A percentile compares a stretch with the other conserved stretches of the same genome.
These are phyloP conservation scores for Aurelia coerulea DNA, from an alignment of 30 jellyfish, hydroid and myxozoan species.

Conservation along the genomic window DNA sequence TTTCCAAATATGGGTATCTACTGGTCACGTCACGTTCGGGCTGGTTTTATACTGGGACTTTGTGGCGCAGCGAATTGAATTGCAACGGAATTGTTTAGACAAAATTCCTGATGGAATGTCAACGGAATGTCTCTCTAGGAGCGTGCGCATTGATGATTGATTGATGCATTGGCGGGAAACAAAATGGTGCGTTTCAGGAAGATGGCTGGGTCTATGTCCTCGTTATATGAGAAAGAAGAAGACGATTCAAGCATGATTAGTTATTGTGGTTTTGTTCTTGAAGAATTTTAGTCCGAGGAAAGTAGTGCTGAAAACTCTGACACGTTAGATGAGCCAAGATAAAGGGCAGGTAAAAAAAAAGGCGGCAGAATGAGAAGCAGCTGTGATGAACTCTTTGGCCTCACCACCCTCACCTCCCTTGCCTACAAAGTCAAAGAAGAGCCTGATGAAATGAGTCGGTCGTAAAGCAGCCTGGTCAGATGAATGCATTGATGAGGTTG, in stretches of 20 bases:
- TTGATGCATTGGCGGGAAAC: too few species aligned
- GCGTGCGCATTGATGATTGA: too few species aligned
- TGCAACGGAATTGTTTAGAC: not conserved
- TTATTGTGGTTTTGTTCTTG: not conserved
- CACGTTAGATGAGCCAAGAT: too few species aligned
- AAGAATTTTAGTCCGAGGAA: not conserved
- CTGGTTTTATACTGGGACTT: not conserved
- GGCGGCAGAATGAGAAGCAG: not conserved
- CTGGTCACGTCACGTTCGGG: too few species aligned
- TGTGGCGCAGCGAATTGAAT: not conserved
- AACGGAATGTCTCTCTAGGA: not conserved
- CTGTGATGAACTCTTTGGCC: not conserved
- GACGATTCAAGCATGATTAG: not conserved
- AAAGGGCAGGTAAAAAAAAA: not conserved
- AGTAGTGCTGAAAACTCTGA: too few species aligned
- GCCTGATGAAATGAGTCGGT: too few species aligned
- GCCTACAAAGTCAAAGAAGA: too few species aligned
- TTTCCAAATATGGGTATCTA: too few species aligned
- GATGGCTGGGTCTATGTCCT: not conserved
- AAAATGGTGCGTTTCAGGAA: too few species aligned
- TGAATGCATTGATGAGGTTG: too few species aligned
- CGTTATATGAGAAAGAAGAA: not conserved
- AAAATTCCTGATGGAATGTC: not conserved
- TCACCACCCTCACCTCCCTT: too few species aligned
- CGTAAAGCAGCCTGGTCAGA: too few species aligned